phyloP scores from a whole-genome alignment of 2,888 invertebrate genomes.

The Prionchulus punctatus region DNA sequence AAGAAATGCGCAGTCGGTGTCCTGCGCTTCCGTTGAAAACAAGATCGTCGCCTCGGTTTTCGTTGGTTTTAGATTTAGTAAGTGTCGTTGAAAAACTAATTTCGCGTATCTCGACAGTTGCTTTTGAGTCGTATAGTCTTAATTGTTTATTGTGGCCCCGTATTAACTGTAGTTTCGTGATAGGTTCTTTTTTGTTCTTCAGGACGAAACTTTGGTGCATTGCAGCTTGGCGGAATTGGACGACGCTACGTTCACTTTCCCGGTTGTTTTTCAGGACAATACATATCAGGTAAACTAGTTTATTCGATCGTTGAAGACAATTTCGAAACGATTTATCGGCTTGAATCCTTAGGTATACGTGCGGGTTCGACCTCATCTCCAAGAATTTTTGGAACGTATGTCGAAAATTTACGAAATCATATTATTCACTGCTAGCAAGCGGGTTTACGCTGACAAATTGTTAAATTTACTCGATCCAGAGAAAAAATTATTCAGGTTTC shows the following conservation, averaged over 20 bases:
- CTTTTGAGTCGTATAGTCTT: neutral
- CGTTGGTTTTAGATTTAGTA: slow-evolving; percentile 58
- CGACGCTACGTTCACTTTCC: slow-evolving; percentile 82
- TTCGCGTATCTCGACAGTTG: neutral
- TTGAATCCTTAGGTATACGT: slow-evolving; percentile 56
- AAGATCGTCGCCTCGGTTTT: slow-evolving; percentile 72
- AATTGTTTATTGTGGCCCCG: neutral
- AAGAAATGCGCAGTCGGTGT: slow-evolving; percentile 54
- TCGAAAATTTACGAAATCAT: slow-evolving; percentile 77
- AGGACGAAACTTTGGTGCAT: slow-evolving; percentile 88
- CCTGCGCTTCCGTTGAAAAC: slow-evolving; percentile 80
- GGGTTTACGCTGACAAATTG: slow-evolving; percentile 81
- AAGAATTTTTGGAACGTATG: slow-evolving; percentile 74
- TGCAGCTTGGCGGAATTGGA: slow-evolving; percentile 77
- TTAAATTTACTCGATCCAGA: slow-evolving; percentile 77
- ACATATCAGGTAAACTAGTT: slow-evolving; percentile 48
- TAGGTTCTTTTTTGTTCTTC: slow-evolving; percentile 12
- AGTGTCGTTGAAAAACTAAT: slow-evolving; percentile 24
- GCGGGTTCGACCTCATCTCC: slow-evolving; percentile 71
- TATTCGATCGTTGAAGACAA: too few relatives aligned
- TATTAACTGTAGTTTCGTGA: neutral
- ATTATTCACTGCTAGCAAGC: slow-evolving; percentile 82
- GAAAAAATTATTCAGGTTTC: slow-evolving; percentile 68
- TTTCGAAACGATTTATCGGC: slow-evolving; percentile 4
- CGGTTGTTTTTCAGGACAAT: slow-evolving; percentile 74